These are phyloP conservation scores for Brachionus manjavacas DNA, from an alignment of 1,140 invertebrate genomes.

Conservation along the genomic window DNA sequence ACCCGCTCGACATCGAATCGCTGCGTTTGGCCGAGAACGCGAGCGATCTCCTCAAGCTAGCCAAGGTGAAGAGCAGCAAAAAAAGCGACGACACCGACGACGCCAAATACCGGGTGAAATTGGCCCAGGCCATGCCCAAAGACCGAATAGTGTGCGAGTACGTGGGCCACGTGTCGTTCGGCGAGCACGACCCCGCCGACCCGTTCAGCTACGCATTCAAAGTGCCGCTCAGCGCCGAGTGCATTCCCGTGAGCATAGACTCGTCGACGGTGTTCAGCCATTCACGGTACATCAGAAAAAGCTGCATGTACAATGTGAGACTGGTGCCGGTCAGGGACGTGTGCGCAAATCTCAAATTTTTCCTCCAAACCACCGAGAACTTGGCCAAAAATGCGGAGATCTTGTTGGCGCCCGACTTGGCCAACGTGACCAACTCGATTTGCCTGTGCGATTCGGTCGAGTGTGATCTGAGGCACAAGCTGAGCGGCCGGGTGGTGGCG, in stretches of 20 bases:
- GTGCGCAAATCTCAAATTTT: not conserved
- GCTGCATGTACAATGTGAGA: not conserved
- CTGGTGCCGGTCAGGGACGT: not conserved
- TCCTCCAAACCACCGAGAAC: not conserved
- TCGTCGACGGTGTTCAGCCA: not conserved
- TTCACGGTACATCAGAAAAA: not conserved
- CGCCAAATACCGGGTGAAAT: not conserved
- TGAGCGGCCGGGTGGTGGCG: not conserved
- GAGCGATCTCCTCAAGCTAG: not conserved
- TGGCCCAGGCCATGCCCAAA: not conserved
- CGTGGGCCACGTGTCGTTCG: not conserved
- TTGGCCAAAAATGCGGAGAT: not conserved
- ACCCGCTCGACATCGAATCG: not conserved
- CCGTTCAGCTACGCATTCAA: not conserved
- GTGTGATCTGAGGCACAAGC: not conserved
- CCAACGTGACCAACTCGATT: not conserved
- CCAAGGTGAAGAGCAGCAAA: not conserved
- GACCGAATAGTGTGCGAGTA: not conserved
- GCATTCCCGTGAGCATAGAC: not conserved
- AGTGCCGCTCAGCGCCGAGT: no score
- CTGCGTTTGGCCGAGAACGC: not conserved
- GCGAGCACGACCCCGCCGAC: not conserved
- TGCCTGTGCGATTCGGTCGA: not conserved
- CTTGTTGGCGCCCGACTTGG: not conserved
- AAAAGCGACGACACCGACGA: not conserved